These are phyloP conservation scores for Muscicapa striata DNA, from an alignment of 2,797 vertebrate species.

Conservation along the genomic window DNA sequence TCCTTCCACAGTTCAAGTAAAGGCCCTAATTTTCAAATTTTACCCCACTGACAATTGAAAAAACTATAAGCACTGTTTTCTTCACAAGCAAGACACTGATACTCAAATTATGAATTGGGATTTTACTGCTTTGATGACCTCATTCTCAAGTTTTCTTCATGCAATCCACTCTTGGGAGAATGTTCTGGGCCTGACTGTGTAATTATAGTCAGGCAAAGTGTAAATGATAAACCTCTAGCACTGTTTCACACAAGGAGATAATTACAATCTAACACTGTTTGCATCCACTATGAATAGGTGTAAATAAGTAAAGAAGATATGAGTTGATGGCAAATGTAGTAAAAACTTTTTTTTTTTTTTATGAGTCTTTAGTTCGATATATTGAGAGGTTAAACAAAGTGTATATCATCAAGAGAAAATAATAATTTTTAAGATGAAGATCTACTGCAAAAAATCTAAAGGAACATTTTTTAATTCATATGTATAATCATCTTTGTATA, in stretches of 20 bases:
- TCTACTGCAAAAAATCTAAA: neutral
- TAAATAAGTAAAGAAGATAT: neutral
- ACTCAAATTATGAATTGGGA: neutral
- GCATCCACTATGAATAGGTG: neutral
- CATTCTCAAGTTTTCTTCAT: neutral
- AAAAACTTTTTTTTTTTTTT: neutral
- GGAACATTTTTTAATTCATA: neutral
- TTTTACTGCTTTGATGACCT: neutral
- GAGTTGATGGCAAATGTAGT: neutral
- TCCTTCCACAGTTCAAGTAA: neutral
- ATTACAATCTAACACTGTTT: neutral
- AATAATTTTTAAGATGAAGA: neutral
- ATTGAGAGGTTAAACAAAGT: neutral
- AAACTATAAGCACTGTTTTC: neutral
- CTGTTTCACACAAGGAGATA: neutral
- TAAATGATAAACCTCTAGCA: neutral
- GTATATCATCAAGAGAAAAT: neutral
- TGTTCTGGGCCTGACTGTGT: neutral
- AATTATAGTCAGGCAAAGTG: slow-evolving; percentile 27
- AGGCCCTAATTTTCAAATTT: neutral
- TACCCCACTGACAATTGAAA: neutral
- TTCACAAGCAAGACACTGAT: neutral
- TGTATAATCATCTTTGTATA: neutral
- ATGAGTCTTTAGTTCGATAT: neutral
- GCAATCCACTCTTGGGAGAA: neutral